Base-by-base conservation (phyloP, 2,113 vertebrate species). In the Misgurnus mizolepis region DNA sequence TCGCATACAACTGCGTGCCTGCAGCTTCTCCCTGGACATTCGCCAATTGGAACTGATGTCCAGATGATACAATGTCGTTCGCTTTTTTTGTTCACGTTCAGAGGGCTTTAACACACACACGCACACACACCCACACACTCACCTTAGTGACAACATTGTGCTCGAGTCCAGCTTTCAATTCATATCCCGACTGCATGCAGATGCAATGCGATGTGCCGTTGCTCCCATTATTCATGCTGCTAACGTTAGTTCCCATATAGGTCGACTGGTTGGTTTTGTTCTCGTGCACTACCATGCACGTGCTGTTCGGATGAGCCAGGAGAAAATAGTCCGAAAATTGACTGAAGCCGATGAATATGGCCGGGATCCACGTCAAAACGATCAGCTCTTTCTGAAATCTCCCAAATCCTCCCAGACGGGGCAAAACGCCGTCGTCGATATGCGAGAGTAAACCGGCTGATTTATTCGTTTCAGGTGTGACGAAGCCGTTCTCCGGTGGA, bases 111-210 rank as follows among this genome's bases (percentile, higher is more conserved):
- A 34, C 27, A 34, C 27, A 34, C 27, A 2, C 27, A 34, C 27
- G 1, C 27, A 3, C 27, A 34, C 27, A 34, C 27, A 50, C 49
- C 4, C 22, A 40, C 61, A 41, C 60, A 49, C 93, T 95, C 93
- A 98, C 96, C 96, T 97, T 95, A 85, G 95, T 98, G 18, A 99
- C 96, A 76, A 99, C 95, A 85, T 99, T 99, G 53, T 94, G 91
- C 61, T 91, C 88, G 0, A 99, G 96, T 76, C 96, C 96, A 0
- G 94, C 93, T 71, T 94, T 85, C 88, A 97, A 94, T 80, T 93
- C 90, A 81, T 95, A 97, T 18, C 90, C 89, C 93, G 94, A 95
- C 73, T 91, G 90, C 27, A 71, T 91, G 89, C 96, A 97, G 49
- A 58, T 61, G 66, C 96, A 98, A 45, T 90, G 84, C 79, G 74